These are phyloP conservation scores for Choristoneura fumiferana DNA, from an alignment of 1,140 invertebrate genomes.

Conservation along the genomic window DNA sequence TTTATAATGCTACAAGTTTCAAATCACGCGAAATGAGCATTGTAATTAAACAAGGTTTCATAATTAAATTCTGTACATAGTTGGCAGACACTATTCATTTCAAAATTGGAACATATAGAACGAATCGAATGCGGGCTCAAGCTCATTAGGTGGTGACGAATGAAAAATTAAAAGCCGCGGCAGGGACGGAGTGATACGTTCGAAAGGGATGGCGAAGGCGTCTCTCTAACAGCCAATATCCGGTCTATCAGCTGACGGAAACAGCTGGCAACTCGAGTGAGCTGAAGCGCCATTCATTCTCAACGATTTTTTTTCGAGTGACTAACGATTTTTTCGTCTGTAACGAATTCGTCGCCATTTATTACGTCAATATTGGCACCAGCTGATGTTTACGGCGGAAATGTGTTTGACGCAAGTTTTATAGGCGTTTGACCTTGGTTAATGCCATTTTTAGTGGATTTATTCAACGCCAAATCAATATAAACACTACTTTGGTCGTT, in stretches of 20 bases:
- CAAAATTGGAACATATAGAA: slow-evolving; percentile 12
- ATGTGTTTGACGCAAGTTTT: slow-evolving; percentile 6
- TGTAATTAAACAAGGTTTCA: background rate
- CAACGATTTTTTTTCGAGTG: slow-evolving; percentile 30
- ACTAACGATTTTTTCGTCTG: slow-evolving; percentile 33
- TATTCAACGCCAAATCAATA: too few relatives aligned
- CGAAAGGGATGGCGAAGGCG: slow-evolving; percentile 29
- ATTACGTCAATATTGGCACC: slow-evolving; percentile 22
- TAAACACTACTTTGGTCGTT: too few relatives aligned
- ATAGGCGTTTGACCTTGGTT: slow-evolving; percentile 4
- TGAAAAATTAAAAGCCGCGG: slow-evolving; percentile 43
- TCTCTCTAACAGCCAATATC: slow-evolving; percentile 53
- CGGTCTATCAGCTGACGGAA: slow-evolving; percentile 51
- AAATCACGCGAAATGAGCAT: slow-evolving; percentile 31
- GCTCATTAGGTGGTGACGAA: slow-evolving; percentile 32
- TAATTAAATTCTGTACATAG: slow-evolving; percentile 7
- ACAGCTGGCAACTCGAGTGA: slow-evolving; percentile 47
- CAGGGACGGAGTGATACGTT: slow-evolving; percentile 24
- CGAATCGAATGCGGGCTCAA: slow-evolving; percentile 21
- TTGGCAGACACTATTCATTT: slow-evolving; percentile 14
- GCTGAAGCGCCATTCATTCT: slow-evolving; percentile 34
- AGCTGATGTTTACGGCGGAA: background rate
- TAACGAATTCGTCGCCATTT: slow-evolving; percentile 37
- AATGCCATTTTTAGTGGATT: background rate
- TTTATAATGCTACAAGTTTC: slow-evolving; percentile 29